A percentile compares a stretch with the other conserved stretches of the same genome.
Evolutionary conservation across 2,113 vertebrate species (phyloP).

Genomic region (Antechinus stuartii): DNA sequence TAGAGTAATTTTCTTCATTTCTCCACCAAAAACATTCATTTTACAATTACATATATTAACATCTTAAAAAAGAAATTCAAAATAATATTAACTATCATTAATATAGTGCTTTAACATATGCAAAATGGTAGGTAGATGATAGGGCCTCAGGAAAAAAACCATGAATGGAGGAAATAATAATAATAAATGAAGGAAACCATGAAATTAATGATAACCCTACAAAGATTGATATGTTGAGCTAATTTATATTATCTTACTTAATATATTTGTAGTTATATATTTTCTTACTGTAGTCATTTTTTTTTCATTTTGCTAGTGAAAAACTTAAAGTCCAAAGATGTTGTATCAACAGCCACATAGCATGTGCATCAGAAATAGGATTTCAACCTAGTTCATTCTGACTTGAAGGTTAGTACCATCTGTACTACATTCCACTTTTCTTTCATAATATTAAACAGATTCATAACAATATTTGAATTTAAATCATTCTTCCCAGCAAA

Average conservation of each 20-base stretch:
- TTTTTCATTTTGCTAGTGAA: too few relatives aligned
- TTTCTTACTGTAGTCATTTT: background rate
- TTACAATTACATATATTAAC: background rate
- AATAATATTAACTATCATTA: background rate
- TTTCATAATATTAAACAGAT: background rate
- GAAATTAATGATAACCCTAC: background rate
- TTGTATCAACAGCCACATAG: background rate
- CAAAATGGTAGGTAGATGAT: background rate
- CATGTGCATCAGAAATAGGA: background rate
- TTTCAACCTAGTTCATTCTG: too few relatives aligned
- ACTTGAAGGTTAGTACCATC: background rate
- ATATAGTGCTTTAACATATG: background rate
- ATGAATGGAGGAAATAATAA: too few relatives aligned
- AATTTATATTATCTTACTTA: background rate
- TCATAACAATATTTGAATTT: background rate
- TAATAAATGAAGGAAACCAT: background rate
- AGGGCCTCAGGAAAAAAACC: background rate
- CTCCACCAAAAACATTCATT: background rate
- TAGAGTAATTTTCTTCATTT: background rate
- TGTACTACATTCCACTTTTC: background rate
- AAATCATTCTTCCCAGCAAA: background rate
- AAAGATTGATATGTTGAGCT: background rate
- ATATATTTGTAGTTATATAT: background rate
- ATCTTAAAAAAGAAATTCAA: background rate
- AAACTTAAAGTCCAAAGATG: background rate